Percentiles rank a stretch among this genome's conserved stretches.
phyloP scores from a whole-genome alignment of 2,888 invertebrate genomes.

The Drosophila peninsularis region DNA sequence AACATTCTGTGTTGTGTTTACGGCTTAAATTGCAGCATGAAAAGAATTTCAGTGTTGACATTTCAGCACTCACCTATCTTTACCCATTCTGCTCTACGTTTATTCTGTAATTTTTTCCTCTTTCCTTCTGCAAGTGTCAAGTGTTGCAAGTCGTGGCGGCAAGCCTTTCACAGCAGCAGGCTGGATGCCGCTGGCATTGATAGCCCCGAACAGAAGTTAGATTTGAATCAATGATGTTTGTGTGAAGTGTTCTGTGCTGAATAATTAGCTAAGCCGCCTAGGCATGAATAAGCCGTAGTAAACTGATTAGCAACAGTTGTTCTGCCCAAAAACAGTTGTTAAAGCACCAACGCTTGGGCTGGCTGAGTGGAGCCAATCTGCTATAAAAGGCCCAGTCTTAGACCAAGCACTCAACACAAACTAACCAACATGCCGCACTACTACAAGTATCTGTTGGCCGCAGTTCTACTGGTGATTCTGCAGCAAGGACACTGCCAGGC shows the following conservation, averaged over 20 bases:
- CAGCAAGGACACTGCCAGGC: slow-evolving; percentile 20
- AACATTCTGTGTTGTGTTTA: slow-evolving; percentile 55
- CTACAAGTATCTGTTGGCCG: slow-evolving; percentile 13
- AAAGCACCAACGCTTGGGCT: slow-evolving; percentile 5
- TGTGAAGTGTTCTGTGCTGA: slow-evolving; percentile 9
- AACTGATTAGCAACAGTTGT: slow-evolving; percentile 45
- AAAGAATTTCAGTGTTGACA: slow-evolving; percentile 69
- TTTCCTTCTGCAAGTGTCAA: slow-evolving; percentile 51
- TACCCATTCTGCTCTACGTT: slow-evolving; percentile 6
- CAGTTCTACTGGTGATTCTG: slow-evolving; percentile 15
- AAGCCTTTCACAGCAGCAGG: slow-evolving; percentile 45
- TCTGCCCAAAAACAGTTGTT: slow-evolving; percentile 57
- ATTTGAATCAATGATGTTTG: slow-evolving; percentile 46
- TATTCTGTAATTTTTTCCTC: slow-evolving; percentile 13
- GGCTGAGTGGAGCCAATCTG: slow-evolving; percentile 13
- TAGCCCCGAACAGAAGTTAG: slow-evolving; percentile 50
- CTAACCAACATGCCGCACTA: slow-evolving; percentile 38
- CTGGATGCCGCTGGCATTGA: slow-evolving; percentile 65
- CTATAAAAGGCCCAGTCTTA: slow-evolving; percentile 37
- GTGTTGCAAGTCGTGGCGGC: slow-evolving; percentile 61
- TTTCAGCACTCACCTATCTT: slow-evolving; percentile 56
- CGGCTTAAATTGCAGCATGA: slow-evolving; percentile 74
- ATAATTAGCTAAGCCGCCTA: slow-evolving; percentile 36
- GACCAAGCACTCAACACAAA: slow-evolving; percentile 11
- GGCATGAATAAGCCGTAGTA: slow-evolving; percentile 25